Conservation (phyloP, 2,797 vertebrate species). For the Cichlasoma orientale region DNA sequence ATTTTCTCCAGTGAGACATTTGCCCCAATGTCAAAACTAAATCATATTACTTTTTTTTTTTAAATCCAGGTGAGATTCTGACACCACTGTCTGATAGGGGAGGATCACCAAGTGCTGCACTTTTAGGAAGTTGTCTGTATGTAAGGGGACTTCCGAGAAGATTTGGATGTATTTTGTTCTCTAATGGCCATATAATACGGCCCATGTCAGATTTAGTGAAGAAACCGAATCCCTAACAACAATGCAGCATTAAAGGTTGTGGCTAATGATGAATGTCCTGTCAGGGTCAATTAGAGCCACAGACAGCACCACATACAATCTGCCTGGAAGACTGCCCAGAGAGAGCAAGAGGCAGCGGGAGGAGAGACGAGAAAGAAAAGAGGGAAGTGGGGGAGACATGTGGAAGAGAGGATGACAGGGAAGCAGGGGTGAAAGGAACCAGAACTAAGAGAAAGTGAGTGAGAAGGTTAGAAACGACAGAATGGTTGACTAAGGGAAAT, state of each 20-base stretch:
- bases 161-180: constrained; percentile 7
- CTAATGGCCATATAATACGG: constrained; percentile 11
- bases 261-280: constrained; percentile 83
- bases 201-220: constrained; percentile 17
- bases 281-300: constrained; percentile 75
- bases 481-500: neutral
- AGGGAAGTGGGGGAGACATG: neutral
- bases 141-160: neutral
- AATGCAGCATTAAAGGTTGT: constrained; percentile 65
- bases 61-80: neutral
- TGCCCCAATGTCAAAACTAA: constrained; percentile 23
- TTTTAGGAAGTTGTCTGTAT: neutral
- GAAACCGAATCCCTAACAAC: constrained; percentile 33
- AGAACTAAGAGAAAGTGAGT: neutral
- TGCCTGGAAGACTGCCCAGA: constrained; percentile 71
- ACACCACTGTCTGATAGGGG: neutral
- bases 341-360: constrained; percentile 4
- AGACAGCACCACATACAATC: constrained; percentile 62
- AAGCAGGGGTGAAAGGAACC: neutral
- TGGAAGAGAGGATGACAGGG: neutral
- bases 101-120: neutral
- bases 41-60: neutral
- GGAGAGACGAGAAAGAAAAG: neutral
- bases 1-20: constrained; percentile 9
- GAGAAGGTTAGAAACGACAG: neutral